Percentiles rank a stretch among this genome's conserved stretches.
Conservation (phyloP, 92 coral and sea anemone genomes). For the Pocillopora grandis region DNA sequence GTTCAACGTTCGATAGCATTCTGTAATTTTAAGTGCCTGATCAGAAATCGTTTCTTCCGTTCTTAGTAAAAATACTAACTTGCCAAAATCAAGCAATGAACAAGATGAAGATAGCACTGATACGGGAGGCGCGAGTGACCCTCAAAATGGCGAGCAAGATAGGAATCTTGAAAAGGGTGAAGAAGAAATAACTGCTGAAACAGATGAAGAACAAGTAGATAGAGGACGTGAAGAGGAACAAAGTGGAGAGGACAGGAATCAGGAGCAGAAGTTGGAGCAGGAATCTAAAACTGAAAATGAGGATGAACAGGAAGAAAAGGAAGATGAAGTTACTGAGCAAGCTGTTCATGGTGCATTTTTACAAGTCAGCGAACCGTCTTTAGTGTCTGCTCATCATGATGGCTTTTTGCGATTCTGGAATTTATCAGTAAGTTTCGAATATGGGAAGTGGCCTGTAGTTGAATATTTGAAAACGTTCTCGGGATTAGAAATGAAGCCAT, state of each 20-base stretch:
- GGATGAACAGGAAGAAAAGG: conserved; percentile 26
- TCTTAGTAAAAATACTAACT: conserved; percentile 4
- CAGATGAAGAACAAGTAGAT: neutral
- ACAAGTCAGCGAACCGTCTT: conserved; percentile 81
- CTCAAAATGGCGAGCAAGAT: neutral
- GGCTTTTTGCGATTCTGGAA: conserved; percentile 95
- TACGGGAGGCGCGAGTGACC: neutral
- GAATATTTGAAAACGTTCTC: no score
- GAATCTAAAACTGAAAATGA: conserved; percentile 32
- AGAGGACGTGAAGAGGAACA: conserved; percentile 7
- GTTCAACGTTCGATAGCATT: no score
- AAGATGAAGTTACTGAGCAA: conserved; percentile 15
- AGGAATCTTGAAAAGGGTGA: neutral
- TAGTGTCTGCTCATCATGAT: conserved; percentile 89
- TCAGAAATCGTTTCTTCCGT: neutral
- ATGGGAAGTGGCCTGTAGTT: neutral
- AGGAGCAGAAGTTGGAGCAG: conserved; percentile 30
- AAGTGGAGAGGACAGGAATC: conserved; percentile 30
- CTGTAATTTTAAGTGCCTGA: no score
- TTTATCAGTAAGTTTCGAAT: conserved; percentile 63
- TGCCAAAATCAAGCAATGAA: neutral
- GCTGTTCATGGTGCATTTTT: conserved; percentile 57
- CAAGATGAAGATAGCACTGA: neutral
- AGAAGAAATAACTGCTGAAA: neutral
- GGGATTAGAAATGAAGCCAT: no score